Conservation (phyloP, 2,797 vertebrate genomes). For the Tragelaphus eurycerus region DNA sequence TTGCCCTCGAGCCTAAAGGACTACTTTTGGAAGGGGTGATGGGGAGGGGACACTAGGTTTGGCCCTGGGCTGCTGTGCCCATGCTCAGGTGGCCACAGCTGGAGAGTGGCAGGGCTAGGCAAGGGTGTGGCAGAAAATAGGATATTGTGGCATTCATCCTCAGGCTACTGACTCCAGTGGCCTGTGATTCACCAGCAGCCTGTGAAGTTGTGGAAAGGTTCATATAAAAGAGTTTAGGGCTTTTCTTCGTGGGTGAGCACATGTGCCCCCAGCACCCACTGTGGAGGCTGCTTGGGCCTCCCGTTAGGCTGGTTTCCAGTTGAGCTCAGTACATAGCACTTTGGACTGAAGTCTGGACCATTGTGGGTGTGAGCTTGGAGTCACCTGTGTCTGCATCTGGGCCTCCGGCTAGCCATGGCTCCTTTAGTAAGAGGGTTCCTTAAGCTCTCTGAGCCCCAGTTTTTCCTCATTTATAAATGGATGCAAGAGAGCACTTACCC, state of each 20-base stretch:
- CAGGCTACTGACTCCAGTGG: not conserved
- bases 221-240: not conserved
- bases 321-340: not conserved
- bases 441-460: not conserved
- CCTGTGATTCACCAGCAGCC: not conserved
- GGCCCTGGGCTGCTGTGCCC: not conserved
- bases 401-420: not conserved
- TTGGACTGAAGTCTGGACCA: not conserved
- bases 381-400: not conserved
- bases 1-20: not conserved
- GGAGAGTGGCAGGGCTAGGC: not conserved
- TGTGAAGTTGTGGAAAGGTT: not conserved
- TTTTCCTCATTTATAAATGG: not conserved
- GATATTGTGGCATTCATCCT: not conserved
- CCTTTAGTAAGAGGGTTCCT: not conserved
- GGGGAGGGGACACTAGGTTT: not conserved
- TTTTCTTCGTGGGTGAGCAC: not conserved
- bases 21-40: not conserved
- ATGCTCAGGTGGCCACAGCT: not conserved
- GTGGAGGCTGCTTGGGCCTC: not conserved
- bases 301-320: fast-evolving
- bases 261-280: not conserved
- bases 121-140: not conserved
- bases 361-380: not conserved
- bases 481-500: not conserved